Evolutionary conservation across 2,888 invertebrate genomes (phyloP), one percentile per base, ranked within the genome.

Genomic region (Heliconius cydno): DNA sequence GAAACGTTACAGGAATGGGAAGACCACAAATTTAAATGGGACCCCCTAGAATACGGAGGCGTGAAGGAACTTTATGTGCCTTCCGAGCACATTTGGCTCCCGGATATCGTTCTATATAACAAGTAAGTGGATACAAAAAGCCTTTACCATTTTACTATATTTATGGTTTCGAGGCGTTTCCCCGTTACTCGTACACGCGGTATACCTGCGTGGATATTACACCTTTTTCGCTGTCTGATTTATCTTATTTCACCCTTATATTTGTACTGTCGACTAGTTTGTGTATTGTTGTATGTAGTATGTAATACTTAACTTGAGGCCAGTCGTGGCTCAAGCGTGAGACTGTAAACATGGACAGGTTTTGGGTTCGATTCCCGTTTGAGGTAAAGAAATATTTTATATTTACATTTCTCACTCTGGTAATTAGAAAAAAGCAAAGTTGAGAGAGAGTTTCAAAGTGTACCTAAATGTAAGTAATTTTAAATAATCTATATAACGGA

Each of bases 71-170:
- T 99, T 57, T 98, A 99, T 91, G 98, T 99, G 68, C 99, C 99
- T 7, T 98, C 99, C 7, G 99, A 99, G 92, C 98, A 98, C 90
- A 98, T 99, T 88, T 99, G 99, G 99, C 95, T 99, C 79, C 99
- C 99, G n/a, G 99, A 99, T 91, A 98, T 99, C 86, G 98, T 99
- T 2, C 96, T 99, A 13, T 99, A 99, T 90, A 99, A 99, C 95
- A 99, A 99, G 99, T 99, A 95, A 96, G 97, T 82, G 82, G 82
- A 79, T 79, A 82, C 80, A 81, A 82, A 80, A 81, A 82, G 82
- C 82, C 77, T 78, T 78, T 70, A 79, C 73, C 79, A 76, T 82
- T 82, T 82, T 79, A 79, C 81, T 96, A 80, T 73, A 79, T 72
- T 79, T 79, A 81, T 78, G 68, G 70, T 74, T 77, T 74, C 41